phyloP scores from a whole-genome alignment of 2,797 vertebrate genomes.

The Setipinna tenuifilis region DNA sequence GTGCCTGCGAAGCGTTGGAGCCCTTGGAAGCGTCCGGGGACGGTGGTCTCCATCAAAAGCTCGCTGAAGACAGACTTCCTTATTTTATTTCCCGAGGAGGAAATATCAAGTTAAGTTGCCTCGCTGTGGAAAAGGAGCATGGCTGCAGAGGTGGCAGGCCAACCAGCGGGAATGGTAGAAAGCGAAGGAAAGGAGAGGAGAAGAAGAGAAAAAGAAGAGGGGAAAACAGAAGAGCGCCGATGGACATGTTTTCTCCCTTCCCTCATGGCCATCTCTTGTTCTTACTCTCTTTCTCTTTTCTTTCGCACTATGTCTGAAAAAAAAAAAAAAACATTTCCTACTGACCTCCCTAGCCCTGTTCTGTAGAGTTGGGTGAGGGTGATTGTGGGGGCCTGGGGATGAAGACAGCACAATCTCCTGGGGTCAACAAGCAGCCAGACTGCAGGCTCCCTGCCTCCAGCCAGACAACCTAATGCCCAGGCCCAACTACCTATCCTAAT shows the following conservation, averaged over 20 bases:
- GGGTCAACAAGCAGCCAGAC: slow-evolving; percentile 39
- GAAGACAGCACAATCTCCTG: slow-evolving; percentile 32
- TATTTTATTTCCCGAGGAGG: slow-evolving; percentile 72
- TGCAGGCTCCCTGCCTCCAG: slow-evolving; percentile 23
- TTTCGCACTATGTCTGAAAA: background rate
- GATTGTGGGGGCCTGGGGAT: no score
- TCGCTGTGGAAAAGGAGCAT: slow-evolving; percentile 58
- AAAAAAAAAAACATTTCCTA: no score
- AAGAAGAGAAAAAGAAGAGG: background rate
- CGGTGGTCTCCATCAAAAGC: slow-evolving; percentile 70
- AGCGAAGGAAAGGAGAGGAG: background rate
- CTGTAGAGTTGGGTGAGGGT: background rate
- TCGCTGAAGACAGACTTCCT: slow-evolving; percentile 71
- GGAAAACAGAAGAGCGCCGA: background rate
- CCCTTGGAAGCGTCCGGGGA: slow-evolving; percentile 67
- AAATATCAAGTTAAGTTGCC: slow-evolving; percentile 70
- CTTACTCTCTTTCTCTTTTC: slow-evolving; percentile 27
- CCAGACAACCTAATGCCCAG: slow-evolving; percentile 36
- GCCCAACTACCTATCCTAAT: slow-evolving; percentile 38
- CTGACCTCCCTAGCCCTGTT: slow-evolving; percentile 16
- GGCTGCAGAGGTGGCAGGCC: slow-evolving; percentile 47
- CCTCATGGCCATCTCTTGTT: background rate
- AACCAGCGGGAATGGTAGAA: background rate
- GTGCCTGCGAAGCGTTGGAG: slow-evolving; percentile 43
- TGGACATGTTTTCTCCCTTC: background rate